phyloP scores from a whole-genome alignment of 1,140 invertebrate species.

The Lethrus apterus region DNA sequence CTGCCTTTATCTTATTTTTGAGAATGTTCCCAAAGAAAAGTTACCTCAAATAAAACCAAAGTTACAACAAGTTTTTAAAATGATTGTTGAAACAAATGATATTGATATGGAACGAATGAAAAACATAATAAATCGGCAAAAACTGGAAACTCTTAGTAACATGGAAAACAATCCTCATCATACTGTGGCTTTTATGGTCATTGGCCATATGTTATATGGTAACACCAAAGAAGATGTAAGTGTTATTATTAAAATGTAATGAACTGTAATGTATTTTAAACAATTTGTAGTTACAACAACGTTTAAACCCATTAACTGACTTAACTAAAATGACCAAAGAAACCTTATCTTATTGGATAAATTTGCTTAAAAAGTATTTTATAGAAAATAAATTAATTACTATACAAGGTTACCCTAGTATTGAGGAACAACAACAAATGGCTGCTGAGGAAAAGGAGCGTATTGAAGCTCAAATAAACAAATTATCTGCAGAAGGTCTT shows the following conservation, averaged over 20 bases:
- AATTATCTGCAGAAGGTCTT: slow-evolving; percentile 62
- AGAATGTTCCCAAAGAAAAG: slow-evolving; percentile 68
- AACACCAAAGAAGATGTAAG: slow-evolving; percentile 65
- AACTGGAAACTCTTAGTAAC: slow-evolving; percentile 62
- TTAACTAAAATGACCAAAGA: slow-evolving; percentile 58
- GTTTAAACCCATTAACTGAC: slow-evolving; percentile 63
- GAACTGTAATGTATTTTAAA: background rate
- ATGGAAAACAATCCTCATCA: slow-evolving; percentile 73
- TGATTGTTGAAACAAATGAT: slow-evolving; percentile 44
- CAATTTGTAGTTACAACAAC: slow-evolving; percentile 55
- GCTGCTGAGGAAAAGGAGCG: slow-evolving; percentile 59
- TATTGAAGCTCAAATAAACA: slow-evolving; percentile 53
- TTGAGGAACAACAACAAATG: slow-evolving; percentile 48
- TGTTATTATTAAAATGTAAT: slow-evolving; percentile 15
- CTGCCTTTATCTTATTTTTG: slow-evolving; percentile 62
- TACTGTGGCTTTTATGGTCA: slow-evolving; percentile 63
- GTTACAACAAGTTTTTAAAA: slow-evolving; percentile 50
- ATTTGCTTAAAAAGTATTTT: slow-evolving; percentile 64
- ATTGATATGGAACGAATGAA: slow-evolving; percentile 71
- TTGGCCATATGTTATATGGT: slow-evolving; percentile 79
- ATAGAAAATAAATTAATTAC: slow-evolving; percentile 49
- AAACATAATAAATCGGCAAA: slow-evolving; percentile 63
- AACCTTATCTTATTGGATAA: slow-evolving; percentile 61
- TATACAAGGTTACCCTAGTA: slow-evolving; percentile 50
- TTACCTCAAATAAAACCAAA: slow-evolving; percentile 55